Base-by-base conservation (phyloP, 2,888 invertebrate species). In the Cyrtodaria siliqua region DNA sequence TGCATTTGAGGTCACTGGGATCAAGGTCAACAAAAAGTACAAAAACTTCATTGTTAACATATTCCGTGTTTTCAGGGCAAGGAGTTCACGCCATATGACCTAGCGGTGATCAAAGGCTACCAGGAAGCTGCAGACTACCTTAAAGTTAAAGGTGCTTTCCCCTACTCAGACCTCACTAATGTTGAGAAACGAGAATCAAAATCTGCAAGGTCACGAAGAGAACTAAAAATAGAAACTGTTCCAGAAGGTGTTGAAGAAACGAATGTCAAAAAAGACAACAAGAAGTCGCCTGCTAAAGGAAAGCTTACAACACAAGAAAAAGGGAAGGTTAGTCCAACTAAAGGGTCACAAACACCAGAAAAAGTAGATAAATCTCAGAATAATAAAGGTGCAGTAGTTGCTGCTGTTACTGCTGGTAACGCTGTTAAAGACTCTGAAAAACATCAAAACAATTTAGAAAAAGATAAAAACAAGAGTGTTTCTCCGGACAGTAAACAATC, bases 91-190 rank as follows among this genome's bases (percentile, higher is more conserved):
- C 97, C 98, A 0, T 94, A 98, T 84, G 98, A 99, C 92, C 97
- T 97, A 80, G 97, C 98, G 0, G 94, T 98, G 4, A 96, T 96
- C 87, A 95, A 96, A 73, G 97, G 97, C 0, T 96, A 97, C 92
- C 95, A 97, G 66, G 97, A 97, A 1, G 97, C 97, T 61, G 98
- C 98, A 29, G 98, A 98, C 93, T 97, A 97, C 92, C 94, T 98
- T 55, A 97, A 97, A 93, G 95, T 97, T 90, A 96, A 97, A 88
- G 97, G 98, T 4, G 98, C 83, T 8, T 47, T 74, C 4, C 64
- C 83, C 6, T 79, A 73, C 38, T 66, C 78, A n/a, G 82, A 86
- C 74, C 61, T 82, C 2, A 66, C 76, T 26, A 85, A 85, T 60
- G 60, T 73, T 1, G 55, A 78, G 18, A 79, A 79, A 38, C 50